phyloP scores from a whole-genome alignment of 2,888 invertebrate species.

The Andrena praecox region DNA sequence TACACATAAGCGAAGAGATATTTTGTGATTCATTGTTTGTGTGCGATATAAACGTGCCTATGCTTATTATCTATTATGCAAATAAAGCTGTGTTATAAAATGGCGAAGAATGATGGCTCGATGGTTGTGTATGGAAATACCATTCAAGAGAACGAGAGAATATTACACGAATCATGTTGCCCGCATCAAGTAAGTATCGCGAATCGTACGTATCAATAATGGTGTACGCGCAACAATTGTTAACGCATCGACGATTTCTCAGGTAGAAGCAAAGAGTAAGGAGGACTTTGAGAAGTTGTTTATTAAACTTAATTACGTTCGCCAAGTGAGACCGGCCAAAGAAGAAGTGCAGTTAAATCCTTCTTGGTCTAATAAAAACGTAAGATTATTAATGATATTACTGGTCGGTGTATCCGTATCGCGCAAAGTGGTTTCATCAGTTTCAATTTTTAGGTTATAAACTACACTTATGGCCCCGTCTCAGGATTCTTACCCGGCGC shows the following conservation, averaged over 20 bases:
- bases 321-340: slow-evolving; percentile 55
- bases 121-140: slow-evolving; percentile 68
- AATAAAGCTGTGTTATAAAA: slow-evolving; percentile 65
- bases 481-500: slow-evolving; percentile 77
- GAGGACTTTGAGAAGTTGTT: slow-evolving; percentile 75
- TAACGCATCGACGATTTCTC: slow-evolving; percentile 24
- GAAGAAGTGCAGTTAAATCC: slow-evolving; percentile 29
- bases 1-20: slow-evolving; percentile 24
- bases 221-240: neutral
- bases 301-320: slow-evolving; percentile 72
- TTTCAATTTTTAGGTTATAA: slow-evolving; percentile 61
- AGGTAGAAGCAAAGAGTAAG: slow-evolving; percentile 71
- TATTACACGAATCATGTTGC: slow-evolving; percentile 67
- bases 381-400: slow-evolving; percentile 22
- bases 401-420: neutral
- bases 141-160: slow-evolving; percentile 69
- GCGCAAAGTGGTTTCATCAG: neutral
- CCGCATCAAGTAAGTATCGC: slow-evolving; percentile 68
- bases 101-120: slow-evolving; percentile 69
- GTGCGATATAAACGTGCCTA: slow-evolving; percentile 12
- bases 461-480: slow-evolving; percentile 77
- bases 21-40: slow-evolving; percentile 18
- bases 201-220: neutral
- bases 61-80: slow-evolving; percentile 46
- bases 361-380: slow-evolving; percentile 52